phyloP scores from a whole-genome alignment of 2,113 vertebrate genomes.

The Mirza zaza region DNA sequence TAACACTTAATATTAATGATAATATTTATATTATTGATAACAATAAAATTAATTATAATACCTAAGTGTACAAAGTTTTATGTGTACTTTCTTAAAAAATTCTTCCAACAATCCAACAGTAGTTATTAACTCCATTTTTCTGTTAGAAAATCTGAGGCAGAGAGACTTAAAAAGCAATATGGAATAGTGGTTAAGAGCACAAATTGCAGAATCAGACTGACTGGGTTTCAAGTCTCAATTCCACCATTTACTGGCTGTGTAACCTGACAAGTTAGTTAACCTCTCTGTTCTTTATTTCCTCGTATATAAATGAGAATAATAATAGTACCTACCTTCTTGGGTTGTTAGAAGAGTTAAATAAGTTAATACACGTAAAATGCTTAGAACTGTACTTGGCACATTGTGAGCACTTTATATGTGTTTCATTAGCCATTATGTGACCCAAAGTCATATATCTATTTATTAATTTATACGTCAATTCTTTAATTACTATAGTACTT shows the following conservation, averaged over 20 bases:
- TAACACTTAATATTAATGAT: not conserved
- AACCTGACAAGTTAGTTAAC: not conserved
- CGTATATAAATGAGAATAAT: not conserved
- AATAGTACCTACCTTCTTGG: not conserved
- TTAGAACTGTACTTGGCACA: not conserved
- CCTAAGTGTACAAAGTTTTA: not conserved
- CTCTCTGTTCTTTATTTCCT: not conserved
- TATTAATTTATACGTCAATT: not conserved
- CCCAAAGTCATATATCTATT: not conserved
- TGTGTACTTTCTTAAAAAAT: not conserved
- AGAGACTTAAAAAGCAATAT: not conserved
- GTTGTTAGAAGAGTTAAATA: not conserved
- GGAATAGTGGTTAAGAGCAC: not conserved
- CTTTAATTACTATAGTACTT: not conserved
- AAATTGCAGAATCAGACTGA: not conserved
- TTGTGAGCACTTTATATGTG: not conserved
- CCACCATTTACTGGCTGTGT: not conserved
- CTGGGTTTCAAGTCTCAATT: not conserved
- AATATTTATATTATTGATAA: not conserved
- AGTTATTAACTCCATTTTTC: not conserved
- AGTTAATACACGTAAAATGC: not conserved
- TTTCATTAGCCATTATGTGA: not conserved
- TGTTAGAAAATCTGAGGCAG: not conserved
- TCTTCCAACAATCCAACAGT: not conserved
- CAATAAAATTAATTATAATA: not conserved